These are phyloP conservation scores for Mythimna pallens DNA, from an alignment of 2,888 invertebrate species.

Conservation along the genomic window DNA sequence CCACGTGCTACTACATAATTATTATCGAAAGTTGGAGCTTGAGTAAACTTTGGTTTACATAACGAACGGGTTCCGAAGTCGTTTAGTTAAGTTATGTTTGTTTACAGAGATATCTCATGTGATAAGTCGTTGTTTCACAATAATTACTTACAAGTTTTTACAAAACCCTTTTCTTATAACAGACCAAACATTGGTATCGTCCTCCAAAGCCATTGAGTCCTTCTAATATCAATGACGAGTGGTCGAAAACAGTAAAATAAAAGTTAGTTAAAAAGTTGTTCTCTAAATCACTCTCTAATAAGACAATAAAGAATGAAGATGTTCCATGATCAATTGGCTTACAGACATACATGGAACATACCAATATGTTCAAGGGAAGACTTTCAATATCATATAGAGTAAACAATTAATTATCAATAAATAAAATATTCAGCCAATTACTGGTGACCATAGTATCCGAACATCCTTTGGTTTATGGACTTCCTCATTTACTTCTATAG, in stretches of 20 bases:
- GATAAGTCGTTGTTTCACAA: background rate
- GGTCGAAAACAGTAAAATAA: background rate
- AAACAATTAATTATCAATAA: conserved; percentile 25
- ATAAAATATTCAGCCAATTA: conserved; percentile 52
- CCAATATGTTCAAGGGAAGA: conserved; percentile 16
- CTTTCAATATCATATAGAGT: conserved; percentile 1
- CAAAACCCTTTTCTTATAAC: background rate
- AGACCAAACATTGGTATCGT: background rate
- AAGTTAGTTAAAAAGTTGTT: no score
- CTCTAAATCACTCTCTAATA: no score
- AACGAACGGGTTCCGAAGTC: conserved; percentile 36
- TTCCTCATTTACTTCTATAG: conserved; percentile 59
- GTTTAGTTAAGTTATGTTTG: conserved; percentile 32
- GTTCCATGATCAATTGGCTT: background rate
- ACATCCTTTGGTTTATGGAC: conserved; percentile 64
- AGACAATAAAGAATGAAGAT: no score
- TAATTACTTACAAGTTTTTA: background rate
- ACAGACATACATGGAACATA: background rate
- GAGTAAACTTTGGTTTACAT: conserved; percentile 47
- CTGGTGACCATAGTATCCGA: conserved; percentile 40
- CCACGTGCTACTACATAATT: conserved; percentile 51
- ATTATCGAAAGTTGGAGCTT: conserved; percentile 47
- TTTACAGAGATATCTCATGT: conserved; percentile 16
- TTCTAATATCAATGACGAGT: background rate
- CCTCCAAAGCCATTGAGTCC: no score